Percentiles rank a stretch among this genome's conserved stretches.
These are phyloP conservation scores for Rhagoletis zephyria DNA, from an alignment of 1,140 invertebrate genomes.

Conservation along the genomic window DNA sequence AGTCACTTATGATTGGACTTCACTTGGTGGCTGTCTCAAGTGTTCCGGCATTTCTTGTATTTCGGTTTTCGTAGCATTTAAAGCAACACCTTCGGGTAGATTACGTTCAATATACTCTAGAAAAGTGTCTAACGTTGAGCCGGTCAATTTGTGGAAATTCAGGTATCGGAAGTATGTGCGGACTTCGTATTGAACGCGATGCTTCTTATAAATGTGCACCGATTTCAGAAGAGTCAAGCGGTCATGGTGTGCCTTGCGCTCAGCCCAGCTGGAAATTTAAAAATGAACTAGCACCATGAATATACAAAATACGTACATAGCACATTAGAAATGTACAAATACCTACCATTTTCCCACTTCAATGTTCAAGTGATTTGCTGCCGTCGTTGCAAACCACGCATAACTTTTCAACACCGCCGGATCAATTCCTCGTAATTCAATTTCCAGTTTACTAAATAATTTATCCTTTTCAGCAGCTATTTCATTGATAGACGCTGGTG, in stretches of 20 bases:
- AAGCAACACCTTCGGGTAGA: conserved; percentile 95
- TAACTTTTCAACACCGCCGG: conserved; percentile 90
- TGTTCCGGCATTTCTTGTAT: conserved; percentile 77
- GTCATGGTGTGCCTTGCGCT: conserved; percentile 82
- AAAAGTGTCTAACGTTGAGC: conserved; percentile 95
- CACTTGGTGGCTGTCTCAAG: conserved; percentile 69
- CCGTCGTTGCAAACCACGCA: conserved; percentile 84
- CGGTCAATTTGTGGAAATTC: conserved; percentile 88
- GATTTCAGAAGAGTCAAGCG: conserved; percentile 88
- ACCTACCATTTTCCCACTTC: conserved; percentile 82
- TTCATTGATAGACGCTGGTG: neutral
- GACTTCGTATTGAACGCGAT: conserved; percentile 95
- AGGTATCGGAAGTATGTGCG: conserved; percentile 93
- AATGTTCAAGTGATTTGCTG: conserved; percentile 86
- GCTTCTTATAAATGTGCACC: conserved; percentile 93
- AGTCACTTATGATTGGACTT: conserved; percentile 44
- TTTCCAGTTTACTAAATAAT: conserved; percentile 86
- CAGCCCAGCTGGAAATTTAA: conserved; percentile 77
- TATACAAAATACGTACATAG: neutral
- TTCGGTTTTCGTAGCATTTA: conserved; percentile 92
- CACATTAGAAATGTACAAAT: neutral
- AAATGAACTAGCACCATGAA: conserved; percentile 61
- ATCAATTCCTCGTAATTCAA: conserved; percentile 91
- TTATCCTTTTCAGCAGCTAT: conserved; percentile 76
- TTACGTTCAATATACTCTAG: conserved; percentile 97